Base-by-base conservation (phyloP, 2,888 invertebrate species). In the Xylota segnis region DNA sequence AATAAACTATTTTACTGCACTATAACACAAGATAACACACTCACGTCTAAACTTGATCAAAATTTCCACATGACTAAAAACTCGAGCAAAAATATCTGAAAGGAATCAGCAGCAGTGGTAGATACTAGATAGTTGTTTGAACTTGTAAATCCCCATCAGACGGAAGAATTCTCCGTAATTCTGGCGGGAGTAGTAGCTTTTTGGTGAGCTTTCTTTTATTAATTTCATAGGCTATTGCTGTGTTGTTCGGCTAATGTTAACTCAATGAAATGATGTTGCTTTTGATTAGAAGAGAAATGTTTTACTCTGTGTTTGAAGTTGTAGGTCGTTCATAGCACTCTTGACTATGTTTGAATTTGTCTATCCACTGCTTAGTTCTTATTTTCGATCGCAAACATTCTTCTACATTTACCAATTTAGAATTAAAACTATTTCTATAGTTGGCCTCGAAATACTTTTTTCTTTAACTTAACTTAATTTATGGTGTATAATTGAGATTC, bases 61-160 rank as follows among this genome's bases (percentile, higher is more conserved):
- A 47, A 59, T 32, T 40, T 68, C 47, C 76, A 76, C 40, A 68
- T 59, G 68, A 76, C 76, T 76, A 43, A 68, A 63, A 68, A 47
- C 32, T 7, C 27, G 59, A 50, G 14, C 16, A 29, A 50, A 47
- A 56, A 16, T 47, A 50, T 34, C 52, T 47, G 45, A 50, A 45
- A 58, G 58, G 45, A 45, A 66, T 50, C 45, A 37, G 27, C 56
- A 9, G 40, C 43, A 23, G 43, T 12, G 7, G 23, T 2, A 43
- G 34, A 34, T 27, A 14, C 47, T 47, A 43, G 34, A 34, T 27
- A 14, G 58, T 47, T 43, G 14, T 14, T 14, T 58, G 47, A 43
- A 45, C 43, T 58, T 75, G 47, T 32, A 56, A 66, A 58, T 66
- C 65, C 54, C 45, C 71, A 68, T 34, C 18, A 50, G 45, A 56